Conservation (phyloP, 2,113 vertebrate species). For the Lagenorhynchus albirostris region DNA sequence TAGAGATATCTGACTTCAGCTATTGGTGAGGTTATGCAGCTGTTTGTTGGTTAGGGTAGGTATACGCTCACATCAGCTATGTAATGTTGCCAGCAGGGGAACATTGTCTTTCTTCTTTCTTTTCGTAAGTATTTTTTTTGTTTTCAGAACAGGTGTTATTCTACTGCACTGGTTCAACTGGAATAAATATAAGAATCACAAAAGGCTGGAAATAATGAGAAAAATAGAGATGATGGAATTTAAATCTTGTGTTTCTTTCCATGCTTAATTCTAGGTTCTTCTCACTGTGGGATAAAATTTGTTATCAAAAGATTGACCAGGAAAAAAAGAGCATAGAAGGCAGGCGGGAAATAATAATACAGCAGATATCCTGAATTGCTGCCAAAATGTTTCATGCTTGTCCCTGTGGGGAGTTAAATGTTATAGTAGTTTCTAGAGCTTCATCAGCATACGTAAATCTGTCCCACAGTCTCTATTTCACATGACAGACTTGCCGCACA, state of each 20-base stretch:
- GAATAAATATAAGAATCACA: not conserved
- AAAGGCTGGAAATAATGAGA: constrained; percentile 36
- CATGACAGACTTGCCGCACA: not conserved
- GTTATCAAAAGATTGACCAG: constrained; percentile 20
- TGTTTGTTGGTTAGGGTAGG: not conserved
- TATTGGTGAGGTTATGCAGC: not conserved
- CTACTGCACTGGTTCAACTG: not conserved
- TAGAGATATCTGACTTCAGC: not conserved
- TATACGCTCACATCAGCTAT: not conserved
- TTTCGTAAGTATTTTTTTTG: not conserved
- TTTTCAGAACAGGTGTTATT: not conserved
- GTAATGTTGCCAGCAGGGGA: not conserved
- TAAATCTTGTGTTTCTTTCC: constrained; percentile 11
- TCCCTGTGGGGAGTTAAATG: not conserved
- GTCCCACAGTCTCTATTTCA: not conserved
- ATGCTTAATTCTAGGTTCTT: constrained; percentile 30
- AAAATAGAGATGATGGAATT: not conserved
- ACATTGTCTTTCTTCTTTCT: not conserved
- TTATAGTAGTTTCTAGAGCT: not conserved
- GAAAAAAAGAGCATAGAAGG: not conserved
- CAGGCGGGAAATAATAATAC: not conserved
- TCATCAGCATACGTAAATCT: not conserved
- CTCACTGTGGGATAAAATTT: constrained; percentile 18
- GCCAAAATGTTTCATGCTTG: not conserved
- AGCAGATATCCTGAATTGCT: not conserved